Conservation (phyloP, 37 sponge, comb jelly and placozoan genomes). For the Ianthella basta region DNA sequence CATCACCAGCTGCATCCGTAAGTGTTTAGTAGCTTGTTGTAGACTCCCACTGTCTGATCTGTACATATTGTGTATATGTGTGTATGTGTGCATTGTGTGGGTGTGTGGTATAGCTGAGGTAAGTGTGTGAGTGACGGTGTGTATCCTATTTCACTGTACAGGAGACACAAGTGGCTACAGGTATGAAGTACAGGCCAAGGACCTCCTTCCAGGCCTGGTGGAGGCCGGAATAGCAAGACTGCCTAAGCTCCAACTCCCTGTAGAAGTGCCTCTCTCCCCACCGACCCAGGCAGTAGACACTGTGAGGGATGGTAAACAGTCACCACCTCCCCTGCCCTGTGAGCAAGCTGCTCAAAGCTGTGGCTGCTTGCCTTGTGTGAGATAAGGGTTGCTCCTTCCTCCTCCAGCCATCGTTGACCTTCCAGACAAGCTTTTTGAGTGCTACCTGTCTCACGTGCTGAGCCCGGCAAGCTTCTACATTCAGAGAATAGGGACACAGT, state of each 20-base stretch:
- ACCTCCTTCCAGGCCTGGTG: background rate
- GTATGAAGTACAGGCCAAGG: background rate
- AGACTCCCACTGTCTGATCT: background rate
- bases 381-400: too few species aligned
- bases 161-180: background rate
- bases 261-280: too few species aligned
- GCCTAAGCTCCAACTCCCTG: too few species aligned
- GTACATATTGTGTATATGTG: background rate
- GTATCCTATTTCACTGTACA: background rate
- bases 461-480: constrained; percentile 29
- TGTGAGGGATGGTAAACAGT: too few species aligned
- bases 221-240: too few species aligned
- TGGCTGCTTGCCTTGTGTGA: too few species aligned
- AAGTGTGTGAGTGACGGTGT: background rate
- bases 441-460: background rate
- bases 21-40: background rate
- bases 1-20: background rate
- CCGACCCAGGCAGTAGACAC: too few species aligned
- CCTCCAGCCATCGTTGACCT: background rate
- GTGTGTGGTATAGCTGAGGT: background rate
- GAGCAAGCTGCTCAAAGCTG: too few species aligned
- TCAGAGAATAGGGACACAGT: constrained; percentile 9
- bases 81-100: constrained; percentile 13
- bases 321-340: too few species aligned
- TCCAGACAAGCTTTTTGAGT: constrained; percentile 2